Percentiles rank a stretch among this genome's conserved stretches.
Evolutionary conservation across 2,797 vertebrate species (phyloP).

Genomic region (Gambelia wislizenii): DNA sequence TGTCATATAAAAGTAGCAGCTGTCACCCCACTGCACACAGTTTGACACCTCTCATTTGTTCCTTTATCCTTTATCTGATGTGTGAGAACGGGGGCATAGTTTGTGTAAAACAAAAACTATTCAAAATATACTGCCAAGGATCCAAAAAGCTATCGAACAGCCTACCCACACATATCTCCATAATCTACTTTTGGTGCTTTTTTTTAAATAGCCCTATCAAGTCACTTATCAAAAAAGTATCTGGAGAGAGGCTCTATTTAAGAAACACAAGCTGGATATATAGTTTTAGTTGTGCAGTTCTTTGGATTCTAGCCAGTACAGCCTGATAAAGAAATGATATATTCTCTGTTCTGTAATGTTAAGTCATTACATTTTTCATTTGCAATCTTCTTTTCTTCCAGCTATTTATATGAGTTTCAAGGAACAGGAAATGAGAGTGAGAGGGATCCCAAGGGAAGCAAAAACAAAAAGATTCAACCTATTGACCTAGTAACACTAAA

Average conservation of each 20-base stretch:
- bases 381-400: slow-evolving; percentile 23
- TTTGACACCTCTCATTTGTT: background rate
- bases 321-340: slow-evolving; percentile 12
- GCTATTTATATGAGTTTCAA: slow-evolving; percentile 11
- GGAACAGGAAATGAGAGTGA: slow-evolving; percentile 25
- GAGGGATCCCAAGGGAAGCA: slow-evolving; percentile 12
- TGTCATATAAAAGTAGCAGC: background rate
- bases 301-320: background rate
- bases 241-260: background rate
- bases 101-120: background rate
- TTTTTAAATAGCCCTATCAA: background rate
- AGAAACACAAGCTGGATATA: background rate
- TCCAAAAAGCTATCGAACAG: background rate
- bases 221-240: background rate
- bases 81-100: background rate
- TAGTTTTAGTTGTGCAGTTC: background rate
- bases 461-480: slow-evolving; percentile 29
- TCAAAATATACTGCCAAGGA: background rate
- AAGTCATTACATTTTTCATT: slow-evolving; percentile 53
- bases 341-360: background rate
- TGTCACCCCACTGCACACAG: background rate
- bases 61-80: background rate
- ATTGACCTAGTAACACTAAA: slow-evolving; percentile 54
- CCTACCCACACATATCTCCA: too few species aligned
- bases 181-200: background rate